Percentiles rank a stretch among this genome's conserved stretches.
Conservation (phyloP, 2,888 invertebrate genomes). For the Metalampra italica region DNA sequence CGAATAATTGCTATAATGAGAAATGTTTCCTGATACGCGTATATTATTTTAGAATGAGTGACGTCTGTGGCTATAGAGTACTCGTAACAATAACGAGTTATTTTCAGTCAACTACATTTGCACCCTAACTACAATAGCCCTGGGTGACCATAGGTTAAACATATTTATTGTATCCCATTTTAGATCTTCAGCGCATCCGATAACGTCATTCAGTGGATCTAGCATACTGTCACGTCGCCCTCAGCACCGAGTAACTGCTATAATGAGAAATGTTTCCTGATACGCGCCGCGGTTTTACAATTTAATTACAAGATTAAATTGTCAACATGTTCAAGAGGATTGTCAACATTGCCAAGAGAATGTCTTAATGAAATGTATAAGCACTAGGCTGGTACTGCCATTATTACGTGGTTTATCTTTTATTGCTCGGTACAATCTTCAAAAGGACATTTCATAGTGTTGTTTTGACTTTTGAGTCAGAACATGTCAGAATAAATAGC, state of each 20-base stretch:
- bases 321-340: background rate
- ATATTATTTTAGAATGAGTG: no score
- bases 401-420: background rate
- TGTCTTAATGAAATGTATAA: background rate
- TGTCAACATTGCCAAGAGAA: background rate
- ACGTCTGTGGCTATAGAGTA: no score
- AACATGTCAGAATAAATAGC: no score
- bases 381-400: background rate
- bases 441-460: no score
- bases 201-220: background rate
- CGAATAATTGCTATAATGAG: no score
- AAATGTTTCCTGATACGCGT: no score
- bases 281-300: background rate
- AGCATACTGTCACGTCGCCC: background rate
- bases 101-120: no score
- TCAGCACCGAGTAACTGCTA: background rate
- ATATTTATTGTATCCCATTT: background rate
- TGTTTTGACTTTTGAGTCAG: no score
- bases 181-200: background rate
- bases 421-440: background rate
- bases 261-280: background rate
- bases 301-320: background rate
- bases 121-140: no score
- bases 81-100: no score
- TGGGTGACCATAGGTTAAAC: no score